Conservation (phyloP, 1,140 invertebrate genomes). For the Paralvinella palmiformis region DNA sequence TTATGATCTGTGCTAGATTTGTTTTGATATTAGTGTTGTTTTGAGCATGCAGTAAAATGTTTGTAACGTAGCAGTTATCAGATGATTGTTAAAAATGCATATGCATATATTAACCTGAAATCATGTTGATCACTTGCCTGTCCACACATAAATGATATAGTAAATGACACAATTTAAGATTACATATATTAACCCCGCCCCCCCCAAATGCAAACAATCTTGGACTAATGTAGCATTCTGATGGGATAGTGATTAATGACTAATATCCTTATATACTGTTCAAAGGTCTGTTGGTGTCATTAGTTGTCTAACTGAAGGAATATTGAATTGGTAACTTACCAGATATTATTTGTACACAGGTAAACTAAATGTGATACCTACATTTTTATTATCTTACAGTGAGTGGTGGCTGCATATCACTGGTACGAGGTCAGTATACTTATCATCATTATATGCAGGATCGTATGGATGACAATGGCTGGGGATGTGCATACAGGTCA, state of each 20-base stretch:
- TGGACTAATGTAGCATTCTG: not conserved
- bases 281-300: too few species aligned
- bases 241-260: not conserved
- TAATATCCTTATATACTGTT: not conserved
- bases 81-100: too few species aligned
- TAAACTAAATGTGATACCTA: not conserved
- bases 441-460: conserved; percentile 99
- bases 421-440: conserved; percentile 79
- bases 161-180: too few species aligned
- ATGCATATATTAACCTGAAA: too few species aligned
- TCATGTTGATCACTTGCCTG: too few species aligned
- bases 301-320: not conserved
- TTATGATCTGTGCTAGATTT: too few species aligned
- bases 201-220: too few species aligned
- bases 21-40: too few species aligned
- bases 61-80: too few species aligned
- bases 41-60: too few species aligned
- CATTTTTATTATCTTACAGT: conserved; percentile 32
- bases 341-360: not conserved
- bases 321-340: not conserved
- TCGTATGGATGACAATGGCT: conserved; percentile 88
- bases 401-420: conserved; percentile 53
- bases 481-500: conserved; percentile 98
- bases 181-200: too few species aligned
- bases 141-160: too few species aligned